Base-by-base conservation (phyloP, 2,888 invertebrate species). In the Tethea ocularis region DNA sequence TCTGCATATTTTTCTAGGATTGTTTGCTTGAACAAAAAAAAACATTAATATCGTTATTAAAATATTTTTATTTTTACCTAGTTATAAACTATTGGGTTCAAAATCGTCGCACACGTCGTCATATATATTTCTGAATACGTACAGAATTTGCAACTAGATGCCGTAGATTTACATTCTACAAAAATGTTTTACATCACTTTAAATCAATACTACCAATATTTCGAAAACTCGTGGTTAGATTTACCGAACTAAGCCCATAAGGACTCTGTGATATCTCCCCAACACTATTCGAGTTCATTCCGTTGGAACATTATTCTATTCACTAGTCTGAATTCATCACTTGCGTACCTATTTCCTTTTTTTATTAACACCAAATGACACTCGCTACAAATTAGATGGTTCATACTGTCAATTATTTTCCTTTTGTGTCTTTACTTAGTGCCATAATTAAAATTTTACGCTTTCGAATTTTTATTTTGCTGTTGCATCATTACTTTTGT, bases 391-490 rank as follows among this genome's bases (percentile, higher is more conserved):
- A 89, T 90, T 87, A 88, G 86, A 86, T 81, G 85, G 78, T 85
- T 87, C 86, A 83, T 80, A 80, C 84, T 85, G 80, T 78, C 85
- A 87, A 85, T 89, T 86, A 85, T 84, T 79, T 77, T 74, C 75
- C 84, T 82, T 83, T 83, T 84, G 84, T 78, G 71, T 80, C 78
- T 78, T 76, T 79, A 76, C 83, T 80, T 87, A 88, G 88, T 87
- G 80, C 82, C 80, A 87, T 93, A 91, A 93, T 92, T 93, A 91
- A 91, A 91, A 89, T 87, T 88, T 89, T 80, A 88, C 89, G 90
- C 84, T 79, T 75, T 72, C 79, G 73, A 79, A 71, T 71, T 78
- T 78, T 78, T 78, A 74, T 83, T 80, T 76, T 77, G 74, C 72
- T 64, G 64, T 75, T 78, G 78, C 77, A 74, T 80, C 77, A 76